Base-by-base conservation (phyloP, 2,888 invertebrate genomes). In the Bellardia pandia region DNA sequence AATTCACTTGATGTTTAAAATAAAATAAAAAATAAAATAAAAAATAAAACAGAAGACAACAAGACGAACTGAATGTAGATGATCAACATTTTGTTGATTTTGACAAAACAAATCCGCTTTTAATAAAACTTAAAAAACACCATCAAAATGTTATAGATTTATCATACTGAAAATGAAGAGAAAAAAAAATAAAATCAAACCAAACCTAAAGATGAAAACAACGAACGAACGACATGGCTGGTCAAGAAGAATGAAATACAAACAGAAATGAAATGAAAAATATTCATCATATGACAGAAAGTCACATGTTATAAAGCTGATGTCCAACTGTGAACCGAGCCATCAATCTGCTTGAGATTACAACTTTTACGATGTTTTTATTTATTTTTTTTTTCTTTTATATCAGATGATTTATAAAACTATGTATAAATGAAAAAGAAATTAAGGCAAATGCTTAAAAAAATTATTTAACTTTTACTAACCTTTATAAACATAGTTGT, bases 291-390 rank as follows among this genome's bases (percentile, higher is more conserved):
- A 56, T 78, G 77, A 81, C 81, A 85, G 68, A 77, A 72, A 85
- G 81, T 87, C 85, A 85, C 85, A 85, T 82, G 85, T 87, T 87
- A 81, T 58, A 78, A 85, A 78, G 81, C 58, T 74, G 87, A 72
- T 77, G 85, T 87, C 87, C 87, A 87, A 85, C 87, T 87, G 87
- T 78, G 87, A 85, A 75, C 51, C 56, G 69, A 82, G 69, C 80
- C 84, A 87, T 85, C 81, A 87, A 85, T 87, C 87, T 85, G 81
- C 87, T 78, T 81, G 85, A 85, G 87, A 87, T 87, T 85, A 87
- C 87, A 87, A 85, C 85, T 87, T 78, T 23, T 75, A 62, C 69
- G 23, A 69, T 62, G 74, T 79, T 79, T 48, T 78, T 30, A 30
- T 76, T 75, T 23, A 45, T 66, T 45, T 40, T 37, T 45, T 66